Evolutionary conservation across 1,140 invertebrate species (phyloP), one percentile per base, ranked within the genome.

Genomic region (Diachasma alloeum): DNA sequence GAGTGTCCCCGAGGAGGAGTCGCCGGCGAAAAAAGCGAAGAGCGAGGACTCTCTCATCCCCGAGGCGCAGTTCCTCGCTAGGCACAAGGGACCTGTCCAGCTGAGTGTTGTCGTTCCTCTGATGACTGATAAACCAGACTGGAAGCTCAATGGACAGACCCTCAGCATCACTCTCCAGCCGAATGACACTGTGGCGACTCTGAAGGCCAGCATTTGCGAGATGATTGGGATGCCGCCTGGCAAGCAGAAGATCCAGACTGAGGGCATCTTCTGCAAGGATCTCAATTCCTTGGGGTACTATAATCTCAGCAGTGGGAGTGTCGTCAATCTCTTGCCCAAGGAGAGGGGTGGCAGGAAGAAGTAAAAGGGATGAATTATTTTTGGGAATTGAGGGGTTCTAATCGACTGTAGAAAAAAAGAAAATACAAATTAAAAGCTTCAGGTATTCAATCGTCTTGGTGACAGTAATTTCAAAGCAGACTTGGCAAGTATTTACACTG

Each of bases 241-340:
- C 71, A 99, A 99, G 90, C 98, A 99, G 89, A 99, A 99, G 89
- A 89, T 99, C 13, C 94, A 97, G 79, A 94, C 94, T 85, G 96
- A 98, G 95, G 97, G 97, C 53, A 94, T 99, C 86, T 99, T 99
- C 90, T 97, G 99, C 89, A 99, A 99, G 88, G 98, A 99, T 90
- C 97, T 94, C 22, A 97, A 98, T 85, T 94, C 94, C 1, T 91
- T 99, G 85, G 98, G 97, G 0, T 99, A 95, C 91, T 99, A 99
- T 90, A 99, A 99, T 89, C 93, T 99, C 26, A 91, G 93, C 0
- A 94, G 94, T 10, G 95, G 95, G 56, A 94, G 94, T 13, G 90
- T 94, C n/a, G 93, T 99, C 48, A 94, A 96, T 82, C 91, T 99
- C 44, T 94, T 98, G 88, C 91, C 99, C 6, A 99, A 99, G 89